Base-by-base conservation (phyloP, 2,113 vertebrate species). In the Cavia porcellus region DNA sequence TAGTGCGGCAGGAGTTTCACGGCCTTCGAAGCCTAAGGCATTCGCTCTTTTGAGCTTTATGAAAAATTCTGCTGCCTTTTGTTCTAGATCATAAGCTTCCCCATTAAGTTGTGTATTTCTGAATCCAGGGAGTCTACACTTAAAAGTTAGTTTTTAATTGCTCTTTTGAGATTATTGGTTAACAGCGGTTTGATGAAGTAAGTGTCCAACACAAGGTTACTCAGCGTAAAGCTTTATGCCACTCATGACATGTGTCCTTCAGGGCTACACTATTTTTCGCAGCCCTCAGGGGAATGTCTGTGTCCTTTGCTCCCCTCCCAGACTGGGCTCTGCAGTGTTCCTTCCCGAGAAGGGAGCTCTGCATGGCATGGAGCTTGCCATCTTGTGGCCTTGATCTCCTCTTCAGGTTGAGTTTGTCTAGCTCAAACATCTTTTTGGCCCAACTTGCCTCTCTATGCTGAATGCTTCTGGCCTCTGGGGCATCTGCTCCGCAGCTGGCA, bases 351-450 rank as follows among this genome's bases (percentile, higher is more conserved):
- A 19, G 7, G n/a, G 20, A 4, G 20, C 35, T 70, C 64, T 8
- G 3, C 28, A 57, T 1, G 1, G 20, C 1, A 0, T 20, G 8
- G 17, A 77, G 20, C 15, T 30, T 20, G 1, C 5, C 13, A 28
- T 42, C 57, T 42, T 61, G 19, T 20, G 7, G 10, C 15, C 50
- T 62, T 4, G 14, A 19, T 66, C 50, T 47, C 59, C 45, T 50
- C 25, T 35, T 3, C 0, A 3, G 10, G 20, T 8, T 4, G 25
- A 42, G 38, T 59, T 85, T 74, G 15, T 50, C 30, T 3, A 12
- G 72, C 4, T 52, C 13, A 3, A 14, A 57, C 35, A 0, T 59
- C 42, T 22, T 70, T 59, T 11, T 28, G 45, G 52, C 47, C 13
- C 4, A 24, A 14, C n/a, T 0, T 2, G 25, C 30, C 4, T 59